These are phyloP conservation scores for Poeciliopsis paucimaculata DNA, from an alignment of 2,797 vertebrate genomes.

Conservation along the genomic window DNA sequence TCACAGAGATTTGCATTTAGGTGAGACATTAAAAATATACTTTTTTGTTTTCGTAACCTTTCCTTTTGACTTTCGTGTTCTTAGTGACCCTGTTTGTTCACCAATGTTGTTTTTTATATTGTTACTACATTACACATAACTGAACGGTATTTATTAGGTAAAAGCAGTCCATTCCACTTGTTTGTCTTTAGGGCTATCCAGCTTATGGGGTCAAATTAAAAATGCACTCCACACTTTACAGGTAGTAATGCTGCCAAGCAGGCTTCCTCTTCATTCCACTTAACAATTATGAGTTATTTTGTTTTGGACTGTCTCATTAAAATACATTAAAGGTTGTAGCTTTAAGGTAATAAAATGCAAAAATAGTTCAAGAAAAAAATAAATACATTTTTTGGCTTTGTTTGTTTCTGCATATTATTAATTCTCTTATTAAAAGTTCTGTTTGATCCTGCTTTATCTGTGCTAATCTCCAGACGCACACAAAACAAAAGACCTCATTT, in stretches of 20 bases:
- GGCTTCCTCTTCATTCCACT: neutral
- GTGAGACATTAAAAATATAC: neutral
- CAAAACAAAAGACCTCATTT: conserved; percentile 33
- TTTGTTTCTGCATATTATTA: conserved; percentile 9
- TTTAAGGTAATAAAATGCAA: neutral
- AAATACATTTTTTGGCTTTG: neutral
- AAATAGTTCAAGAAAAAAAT: neutral
- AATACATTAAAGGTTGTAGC: neutral
- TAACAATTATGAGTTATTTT: neutral
- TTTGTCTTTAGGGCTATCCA: neutral
- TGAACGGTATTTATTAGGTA: neutral
- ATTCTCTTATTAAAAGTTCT: conserved; percentile 23
- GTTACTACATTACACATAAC: neutral
- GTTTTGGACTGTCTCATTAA: neutral
- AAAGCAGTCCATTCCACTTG: neutral
- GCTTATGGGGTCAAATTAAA: neutral
- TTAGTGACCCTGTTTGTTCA: neutral
- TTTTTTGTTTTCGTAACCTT: neutral
- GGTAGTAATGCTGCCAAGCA: neutral
- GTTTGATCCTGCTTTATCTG: conserved; percentile 57
- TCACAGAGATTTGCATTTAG: too few relatives aligned
- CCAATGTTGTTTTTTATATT: neutral
- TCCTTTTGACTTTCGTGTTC: neutral
- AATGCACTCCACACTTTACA: neutral
- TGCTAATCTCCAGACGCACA: conserved; percentile 52